Conservation (phyloP, 2,113 vertebrate species). For the Rhea americana region DNA sequence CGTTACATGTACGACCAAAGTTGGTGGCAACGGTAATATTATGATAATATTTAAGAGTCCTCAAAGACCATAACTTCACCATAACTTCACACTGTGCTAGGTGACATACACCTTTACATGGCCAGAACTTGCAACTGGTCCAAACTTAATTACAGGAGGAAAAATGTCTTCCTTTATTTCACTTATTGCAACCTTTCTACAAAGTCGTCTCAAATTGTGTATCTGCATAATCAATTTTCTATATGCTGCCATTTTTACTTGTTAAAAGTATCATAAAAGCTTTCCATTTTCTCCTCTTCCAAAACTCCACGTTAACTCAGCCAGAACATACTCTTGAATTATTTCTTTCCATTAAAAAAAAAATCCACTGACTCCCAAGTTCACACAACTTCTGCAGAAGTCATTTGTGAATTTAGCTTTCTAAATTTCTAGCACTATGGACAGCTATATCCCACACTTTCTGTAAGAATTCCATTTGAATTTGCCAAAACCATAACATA, state of each 20-base stretch:
- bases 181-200: background rate
- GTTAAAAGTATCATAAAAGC: background rate
- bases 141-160: background rate
- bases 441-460: fast-evolving
- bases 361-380: background rate
- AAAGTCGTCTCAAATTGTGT: background rate
- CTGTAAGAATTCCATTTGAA: background rate
- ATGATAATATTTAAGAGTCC: background rate
- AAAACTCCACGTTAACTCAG: background rate
- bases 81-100: background rate
- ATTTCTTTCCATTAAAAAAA: background rate
- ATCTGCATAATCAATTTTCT: background rate
- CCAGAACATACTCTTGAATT: background rate
- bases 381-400: background rate
- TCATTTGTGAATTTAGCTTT: background rate
- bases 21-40: background rate
- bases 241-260: background rate
- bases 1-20: fast-evolving
- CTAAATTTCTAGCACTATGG: background rate
- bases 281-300: background rate
- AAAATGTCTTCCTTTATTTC: background rate
- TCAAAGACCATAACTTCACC: background rate
- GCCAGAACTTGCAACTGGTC: background rate
- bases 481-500: background rate
- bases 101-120: background rate